phyloP scores from a whole-genome alignment of 2,888 invertebrate genomes.

The Strigamia transsilvanica region DNA sequence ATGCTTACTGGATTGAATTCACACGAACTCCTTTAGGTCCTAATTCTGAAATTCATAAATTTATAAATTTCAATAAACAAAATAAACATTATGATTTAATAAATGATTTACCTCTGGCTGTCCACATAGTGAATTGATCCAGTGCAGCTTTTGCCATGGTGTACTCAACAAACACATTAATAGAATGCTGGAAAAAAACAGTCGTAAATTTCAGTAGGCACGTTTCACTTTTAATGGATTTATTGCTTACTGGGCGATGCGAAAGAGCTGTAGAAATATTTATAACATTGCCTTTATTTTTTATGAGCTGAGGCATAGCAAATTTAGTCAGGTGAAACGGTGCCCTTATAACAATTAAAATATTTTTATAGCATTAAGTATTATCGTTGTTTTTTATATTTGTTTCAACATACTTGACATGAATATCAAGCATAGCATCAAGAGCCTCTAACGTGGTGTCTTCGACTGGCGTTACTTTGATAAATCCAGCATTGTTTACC shows the following conservation, averaged over 20 bases:
- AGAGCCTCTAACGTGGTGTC: conserved; percentile 15
- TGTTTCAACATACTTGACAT: conserved; percentile 14
- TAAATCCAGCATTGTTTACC: conserved; percentile 25
- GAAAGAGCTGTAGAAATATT: conserved; percentile 13
- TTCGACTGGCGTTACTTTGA: conserved; percentile 6
- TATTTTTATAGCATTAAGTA: neutral
- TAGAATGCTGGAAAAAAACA: neutral
- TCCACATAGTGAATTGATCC: conserved; percentile 39
- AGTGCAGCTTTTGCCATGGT: conserved; percentile 16
- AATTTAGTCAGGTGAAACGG: conserved; percentile 28
- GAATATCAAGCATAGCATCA: conserved; percentile 29
- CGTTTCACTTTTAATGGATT: neutral
- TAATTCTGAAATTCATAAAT: neutral
- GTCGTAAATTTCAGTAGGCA: neutral
- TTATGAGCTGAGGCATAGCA: conserved; percentile 28
- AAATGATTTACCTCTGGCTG: neutral
- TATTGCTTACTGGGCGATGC: conserved; percentile 24
- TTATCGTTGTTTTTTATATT: neutral
- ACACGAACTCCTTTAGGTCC: conserved; percentile 24
- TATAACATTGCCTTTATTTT: conserved; percentile 5
- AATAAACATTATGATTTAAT: no score
- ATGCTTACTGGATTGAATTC: conserved; percentile 8
- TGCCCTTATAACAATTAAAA: neutral
- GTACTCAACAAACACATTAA: conserved; percentile 18
- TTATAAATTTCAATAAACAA: no score